A percentile compares a stretch with the other conserved stretches of the same genome.
Conservation (phyloP, 2,888 invertebrate species). For the Drosophila incognita region DNA sequence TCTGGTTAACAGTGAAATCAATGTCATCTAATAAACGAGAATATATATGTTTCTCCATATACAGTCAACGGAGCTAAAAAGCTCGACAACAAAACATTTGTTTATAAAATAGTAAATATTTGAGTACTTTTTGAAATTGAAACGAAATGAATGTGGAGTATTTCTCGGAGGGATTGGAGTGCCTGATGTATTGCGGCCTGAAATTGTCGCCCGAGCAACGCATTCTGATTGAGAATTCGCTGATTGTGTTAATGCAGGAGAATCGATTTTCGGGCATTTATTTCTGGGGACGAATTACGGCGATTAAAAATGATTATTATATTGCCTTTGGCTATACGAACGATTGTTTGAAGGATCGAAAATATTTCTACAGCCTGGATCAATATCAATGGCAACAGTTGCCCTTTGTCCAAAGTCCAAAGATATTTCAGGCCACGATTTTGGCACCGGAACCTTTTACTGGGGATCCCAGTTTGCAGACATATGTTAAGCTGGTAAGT, state of each 20-base stretch:
- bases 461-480: slow-evolving; percentile 81
- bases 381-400: slow-evolving; percentile 89
- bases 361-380: slow-evolving; percentile 92
- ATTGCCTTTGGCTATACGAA: slow-evolving; percentile 91
- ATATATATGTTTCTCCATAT: background rate
- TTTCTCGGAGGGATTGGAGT: slow-evolving; percentile 83
- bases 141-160: slow-evolving; percentile 82
- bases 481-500: slow-evolving; percentile 79
- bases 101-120: slow-evolving; percentile 5
- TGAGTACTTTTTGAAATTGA: slow-evolving; percentile 31
- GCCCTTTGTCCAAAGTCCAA: slow-evolving; percentile 85
- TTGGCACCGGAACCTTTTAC: slow-evolving; percentile 79
- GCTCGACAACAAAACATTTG: slow-evolving; percentile 12
- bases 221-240: slow-evolving; percentile 90
- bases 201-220: slow-evolving; percentile 91
- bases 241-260: slow-evolving; percentile 92
- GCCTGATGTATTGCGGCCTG: slow-evolving; percentile 87
- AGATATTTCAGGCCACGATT: slow-evolving; percentile 83
- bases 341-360: slow-evolving; percentile 90
- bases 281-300: slow-evolving; percentile 94
- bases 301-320: slow-evolving; percentile 91
- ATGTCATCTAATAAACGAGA: background rate
- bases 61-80: slow-evolving; percentile 15
- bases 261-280: slow-evolving; percentile 93
- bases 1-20: background rate